A percentile compares a stretch with the other conserved stretches of the same genome.
These are phyloP conservation scores for Diadema setosum DNA, from an alignment of 35 echinoderm and acorn worm species.

Conservation along the genomic window DNA sequence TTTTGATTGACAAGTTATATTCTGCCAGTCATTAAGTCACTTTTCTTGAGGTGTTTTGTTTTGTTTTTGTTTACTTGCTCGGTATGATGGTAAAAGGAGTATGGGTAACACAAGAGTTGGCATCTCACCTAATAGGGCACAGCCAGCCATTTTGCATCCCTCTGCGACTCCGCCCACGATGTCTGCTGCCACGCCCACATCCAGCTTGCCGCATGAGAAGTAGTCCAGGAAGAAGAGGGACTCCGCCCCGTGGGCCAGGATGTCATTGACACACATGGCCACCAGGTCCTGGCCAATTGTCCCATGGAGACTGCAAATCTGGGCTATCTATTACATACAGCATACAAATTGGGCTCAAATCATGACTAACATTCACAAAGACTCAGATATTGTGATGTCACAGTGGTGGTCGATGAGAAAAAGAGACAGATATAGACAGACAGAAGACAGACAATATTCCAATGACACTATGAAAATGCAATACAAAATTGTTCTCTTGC, in stretches of 20 bases:
- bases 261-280: slow-evolving; percentile 98
- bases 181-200: slow-evolving; percentile 57
- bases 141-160: slow-evolving; percentile 76
- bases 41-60: too few species aligned
- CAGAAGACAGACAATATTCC: too few species aligned
- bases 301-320: slow-evolving; percentile 54
- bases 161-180: slow-evolving; percentile 81
- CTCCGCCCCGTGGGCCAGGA: slow-evolving; percentile 90
- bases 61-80: too few species aligned
- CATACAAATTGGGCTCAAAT: background rate
- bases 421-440: too few species aligned
- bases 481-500: too few species aligned
- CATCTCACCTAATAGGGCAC: slow-evolving; percentile 94
- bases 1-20: too few species aligned
- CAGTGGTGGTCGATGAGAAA: too few species aligned
- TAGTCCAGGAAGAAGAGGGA: slow-evolving; percentile 94
- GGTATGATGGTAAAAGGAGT: too few species aligned
- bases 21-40: too few species aligned
- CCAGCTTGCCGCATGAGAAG: slow-evolving; percentile 82
- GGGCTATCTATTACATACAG: slow-evolving; percentile 55
- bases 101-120: too few species aligned
- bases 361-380: background rate
- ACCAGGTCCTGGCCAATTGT: slow-evolving; percentile 87
- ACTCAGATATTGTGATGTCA: too few species aligned
- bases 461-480: too few species aligned